Conservation (phyloP, 2,113 vertebrate genomes). For the Neotragus moschatus region DNA sequence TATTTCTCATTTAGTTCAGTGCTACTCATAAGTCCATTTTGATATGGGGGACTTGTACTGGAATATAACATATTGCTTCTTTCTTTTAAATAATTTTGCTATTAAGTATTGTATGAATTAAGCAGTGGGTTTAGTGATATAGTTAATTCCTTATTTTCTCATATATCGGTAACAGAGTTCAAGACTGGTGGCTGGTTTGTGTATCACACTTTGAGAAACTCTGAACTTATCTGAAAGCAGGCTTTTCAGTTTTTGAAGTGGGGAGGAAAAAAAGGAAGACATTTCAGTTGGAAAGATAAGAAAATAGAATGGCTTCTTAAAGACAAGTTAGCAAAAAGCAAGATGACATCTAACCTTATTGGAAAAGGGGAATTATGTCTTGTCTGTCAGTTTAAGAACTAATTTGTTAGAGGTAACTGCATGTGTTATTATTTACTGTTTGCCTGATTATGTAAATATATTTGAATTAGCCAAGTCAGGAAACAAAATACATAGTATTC, state of each 20-base stretch:
- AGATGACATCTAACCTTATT: background rate
- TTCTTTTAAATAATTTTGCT: background rate
- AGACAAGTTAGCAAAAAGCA: conserved; percentile 20
- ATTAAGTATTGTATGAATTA: background rate
- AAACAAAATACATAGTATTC: background rate
- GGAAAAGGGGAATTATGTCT: background rate
- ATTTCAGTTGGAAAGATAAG: background rate
- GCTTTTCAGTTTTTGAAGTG: conserved; percentile 8
- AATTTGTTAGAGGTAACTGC: background rate
- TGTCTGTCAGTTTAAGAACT: background rate
- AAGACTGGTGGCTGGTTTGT: background rate
- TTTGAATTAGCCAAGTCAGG: background rate
- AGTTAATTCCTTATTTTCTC: background rate
- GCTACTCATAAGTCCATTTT: background rate
- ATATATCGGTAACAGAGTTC: background rate
- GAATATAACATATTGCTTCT: background rate
- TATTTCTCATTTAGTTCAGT: conserved; percentile 22
- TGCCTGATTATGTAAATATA: background rate
- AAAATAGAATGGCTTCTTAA: conserved; percentile 13
- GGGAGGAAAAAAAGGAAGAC: background rate
- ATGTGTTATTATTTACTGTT: background rate
- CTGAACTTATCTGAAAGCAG: background rate
- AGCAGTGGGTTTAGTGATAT: background rate
- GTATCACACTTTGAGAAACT: conserved; percentile 1
- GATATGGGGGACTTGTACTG: background rate